Percentiles rank a stretch among this genome's conserved stretches.
These are phyloP conservation scores for Papilio elwesi DNA, from an alignment of 2,888 invertebrate species.

Conservation along the genomic window DNA sequence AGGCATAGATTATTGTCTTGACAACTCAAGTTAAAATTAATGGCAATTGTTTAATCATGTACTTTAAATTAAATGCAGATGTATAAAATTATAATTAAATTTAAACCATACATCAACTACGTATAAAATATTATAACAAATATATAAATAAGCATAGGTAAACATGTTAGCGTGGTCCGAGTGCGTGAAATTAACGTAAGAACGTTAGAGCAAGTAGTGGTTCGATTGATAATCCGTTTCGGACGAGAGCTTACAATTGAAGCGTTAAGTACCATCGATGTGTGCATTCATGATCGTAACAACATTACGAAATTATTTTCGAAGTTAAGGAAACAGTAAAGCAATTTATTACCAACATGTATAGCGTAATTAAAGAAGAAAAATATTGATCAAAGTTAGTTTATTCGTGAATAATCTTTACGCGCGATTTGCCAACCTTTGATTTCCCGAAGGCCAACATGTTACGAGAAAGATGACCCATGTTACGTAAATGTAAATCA, in stretches of 20 bases:
- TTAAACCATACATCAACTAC: background rate
- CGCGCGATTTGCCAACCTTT: constrained; percentile 10
- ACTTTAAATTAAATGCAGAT: no score
- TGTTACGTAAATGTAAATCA: constrained; percentile 45
- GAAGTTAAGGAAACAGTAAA: constrained; percentile 25
- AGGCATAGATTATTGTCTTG: no score
- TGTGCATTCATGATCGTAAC: constrained; percentile 19
- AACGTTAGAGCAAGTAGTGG: background rate
- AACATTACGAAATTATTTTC: constrained; percentile 28
- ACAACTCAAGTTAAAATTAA: no score
- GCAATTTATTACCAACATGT: constrained; percentile 5
- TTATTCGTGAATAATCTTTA: constrained; percentile 2
- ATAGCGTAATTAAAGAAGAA: constrained; percentile 26
- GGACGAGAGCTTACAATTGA: constrained; percentile 35
- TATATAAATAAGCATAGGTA: no score
- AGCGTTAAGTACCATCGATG: constrained; percentile 32
- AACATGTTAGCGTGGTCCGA: background rate
- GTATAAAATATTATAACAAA: background rate
- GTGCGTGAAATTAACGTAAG: background rate
- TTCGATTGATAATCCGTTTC: constrained; percentile 25
- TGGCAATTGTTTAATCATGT: no score
- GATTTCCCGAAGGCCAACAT: constrained; percentile 1
- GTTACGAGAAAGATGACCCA: constrained; percentile 39
- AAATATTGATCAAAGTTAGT: constrained; percentile 5
- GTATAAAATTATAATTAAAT: background rate